Evolutionary conservation across 2,797 vertebrate genomes (phyloP).

Genomic region (Nannoperca obscura): DNA sequence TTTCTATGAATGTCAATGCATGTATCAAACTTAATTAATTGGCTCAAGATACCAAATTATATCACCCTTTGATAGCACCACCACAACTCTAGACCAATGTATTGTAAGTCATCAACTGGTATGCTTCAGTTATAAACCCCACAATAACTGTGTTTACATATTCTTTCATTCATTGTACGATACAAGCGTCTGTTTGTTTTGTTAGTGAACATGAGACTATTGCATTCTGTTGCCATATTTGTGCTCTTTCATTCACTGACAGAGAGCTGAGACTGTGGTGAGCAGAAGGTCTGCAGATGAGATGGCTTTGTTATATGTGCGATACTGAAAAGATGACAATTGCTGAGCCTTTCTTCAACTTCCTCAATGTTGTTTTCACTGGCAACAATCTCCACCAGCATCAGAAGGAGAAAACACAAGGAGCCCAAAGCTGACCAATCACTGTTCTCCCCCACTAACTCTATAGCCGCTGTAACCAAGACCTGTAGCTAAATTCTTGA

Average conservation of each 20-base stretch:
- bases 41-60: neutral
- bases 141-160: neutral
- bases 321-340: neutral
- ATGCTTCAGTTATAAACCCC: slow-evolving; percentile 5
- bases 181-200: neutral
- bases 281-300: slow-evolving; percentile 6
- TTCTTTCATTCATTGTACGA: neutral
- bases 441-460: neutral
- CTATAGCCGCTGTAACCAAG: neutral
- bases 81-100: neutral
- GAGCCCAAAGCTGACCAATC: slow-evolving; percentile 5
- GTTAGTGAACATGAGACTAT: neutral
- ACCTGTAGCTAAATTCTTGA: slow-evolving; percentile 3
- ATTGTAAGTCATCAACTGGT: neutral
- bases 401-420: neutral
- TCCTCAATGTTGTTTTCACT: neutral
- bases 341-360: neutral
- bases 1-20: neutral
- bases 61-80: neutral
- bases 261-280: neutral
- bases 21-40: neutral
- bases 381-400: neutral
- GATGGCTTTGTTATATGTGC: neutral
- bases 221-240: neutral
- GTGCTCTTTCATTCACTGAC: neutral